phyloP scores from a whole-genome alignment of 2,888 invertebrate species.

The Lepidocyrtoides sp. region DNA sequence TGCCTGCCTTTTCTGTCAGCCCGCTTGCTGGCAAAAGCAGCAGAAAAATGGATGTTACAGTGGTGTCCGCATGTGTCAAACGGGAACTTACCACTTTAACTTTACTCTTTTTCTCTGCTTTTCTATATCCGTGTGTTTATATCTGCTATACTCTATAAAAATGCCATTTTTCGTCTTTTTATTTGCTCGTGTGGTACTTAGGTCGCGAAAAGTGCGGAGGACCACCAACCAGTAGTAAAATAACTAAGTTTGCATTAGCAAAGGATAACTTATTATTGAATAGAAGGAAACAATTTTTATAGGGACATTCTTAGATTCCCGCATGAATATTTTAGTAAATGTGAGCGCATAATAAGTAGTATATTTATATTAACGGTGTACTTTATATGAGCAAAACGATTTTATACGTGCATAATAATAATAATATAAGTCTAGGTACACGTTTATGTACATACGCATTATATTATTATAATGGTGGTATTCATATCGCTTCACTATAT shows the following conservation, averaged over 20 bases:
- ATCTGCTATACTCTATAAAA: constrained; percentile 26
- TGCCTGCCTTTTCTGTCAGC: constrained; percentile 26
- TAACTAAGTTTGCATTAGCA: constrained; percentile 55
- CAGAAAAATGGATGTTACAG: constrained; percentile 10
- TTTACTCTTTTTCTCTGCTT: constrained; percentile 25
- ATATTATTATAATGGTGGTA: too few species aligned
- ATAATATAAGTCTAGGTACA: too few species aligned
- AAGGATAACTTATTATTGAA: not conserved
- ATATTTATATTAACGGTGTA: constrained; percentile 54
- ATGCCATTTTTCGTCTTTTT: constrained; percentile 50
- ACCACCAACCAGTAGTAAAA: constrained; percentile 68
- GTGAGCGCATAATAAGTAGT: constrained; percentile 29
- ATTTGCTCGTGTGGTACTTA: constrained; percentile 36
- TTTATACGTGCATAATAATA: constrained; percentile 6
- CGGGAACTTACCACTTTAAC: constrained; percentile 66
- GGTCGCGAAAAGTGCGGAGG: constrained; percentile 54
- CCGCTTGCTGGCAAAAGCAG: constrained; percentile 7
- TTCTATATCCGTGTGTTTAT: constrained; percentile 17
- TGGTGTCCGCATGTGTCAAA: constrained; percentile 63
- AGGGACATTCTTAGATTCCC: not conserved
- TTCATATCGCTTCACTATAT: not conserved
- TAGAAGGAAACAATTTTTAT: not conserved
- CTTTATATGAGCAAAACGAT: constrained; percentile 4
- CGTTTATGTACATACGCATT: too few species aligned
- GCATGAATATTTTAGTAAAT: constrained; percentile 42